Evolutionary conservation across 2,797 vertebrate species (phyloP), one percentile per base, ranked within the genome.

Genomic region (Tokudaia muenninki): DNA sequence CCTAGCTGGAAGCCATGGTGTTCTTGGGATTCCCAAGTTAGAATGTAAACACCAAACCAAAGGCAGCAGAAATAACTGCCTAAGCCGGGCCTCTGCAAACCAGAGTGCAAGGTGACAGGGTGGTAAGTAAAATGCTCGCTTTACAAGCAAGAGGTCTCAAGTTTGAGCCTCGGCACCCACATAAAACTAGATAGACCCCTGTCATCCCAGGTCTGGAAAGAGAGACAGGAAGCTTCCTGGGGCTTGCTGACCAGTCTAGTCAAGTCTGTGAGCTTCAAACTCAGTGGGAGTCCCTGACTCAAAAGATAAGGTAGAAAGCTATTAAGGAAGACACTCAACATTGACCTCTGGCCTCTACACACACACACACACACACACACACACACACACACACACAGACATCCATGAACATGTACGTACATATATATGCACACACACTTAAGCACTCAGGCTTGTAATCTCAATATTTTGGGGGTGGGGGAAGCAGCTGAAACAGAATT

Each of bases 71-170:
- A 37, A 7, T 55, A n/a, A 41, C 67, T 37, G 2, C 26, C 89
- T 37, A 52, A 81, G 6, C 63, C 41, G 17, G 79, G 55, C 79
- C 37, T 74, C 57, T 50, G 78, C 59, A 14, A 47, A 11, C 67
- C 79, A 26, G 0, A 0, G 16, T 4, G 16, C 0, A 0, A 52
- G 74, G 84, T 6, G 4, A 29, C 65, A 16, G 26, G 44, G 19
- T 47, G 70, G 84, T n/a, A 65, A 87, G 47, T 29, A 87, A 72
- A 72, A 72, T 1, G 2, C 67, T 72, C 0, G 0, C 9, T 16
- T 29, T 8, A 87, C 50, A 72, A 55, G 13, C 21, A 26, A 70
- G 84, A 72, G 47, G 29, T 17, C 50, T 55, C 24, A 34, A 55
- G 65, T 72, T 55, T 29, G 65, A 55, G 24, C 34, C 65, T 57